Percentiles rank a stretch among this genome's conserved stretches.
phyloP scores from a whole-genome alignment of 2,888 invertebrate genomes.

The Dolichomitus sp. region DNA sequence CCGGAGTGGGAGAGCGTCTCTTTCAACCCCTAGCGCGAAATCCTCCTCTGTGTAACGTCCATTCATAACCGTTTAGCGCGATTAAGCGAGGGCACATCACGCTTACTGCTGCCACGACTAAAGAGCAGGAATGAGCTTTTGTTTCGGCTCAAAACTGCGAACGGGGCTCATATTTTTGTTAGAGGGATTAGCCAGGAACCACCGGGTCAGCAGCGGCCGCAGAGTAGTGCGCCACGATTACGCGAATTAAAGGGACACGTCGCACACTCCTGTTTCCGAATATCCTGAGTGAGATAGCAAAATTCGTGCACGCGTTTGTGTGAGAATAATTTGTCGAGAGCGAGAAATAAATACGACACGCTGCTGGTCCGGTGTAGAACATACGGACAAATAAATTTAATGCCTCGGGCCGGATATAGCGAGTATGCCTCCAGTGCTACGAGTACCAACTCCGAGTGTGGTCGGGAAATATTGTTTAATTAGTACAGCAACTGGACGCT shows the following conservation, averaged over 20 bases:
- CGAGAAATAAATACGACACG: conserved; percentile 63
- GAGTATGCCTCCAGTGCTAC: conserved; percentile 19
- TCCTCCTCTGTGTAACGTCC: conserved; percentile 43
- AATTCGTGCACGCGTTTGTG: conserved; percentile 30
- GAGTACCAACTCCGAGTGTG: conserved; percentile 51
- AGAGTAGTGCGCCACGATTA: conserved; percentile 59
- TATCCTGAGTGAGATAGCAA: conserved; percentile 39
- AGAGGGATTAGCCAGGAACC: conserved; percentile 75
- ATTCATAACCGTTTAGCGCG: conserved; percentile 79
- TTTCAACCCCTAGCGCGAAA: conserved; percentile 23
- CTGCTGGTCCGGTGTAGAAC: conserved; percentile 25
- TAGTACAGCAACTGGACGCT: conserved; percentile 16
- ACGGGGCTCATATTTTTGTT: conserved; percentile 76
- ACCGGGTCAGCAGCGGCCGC: conserved; percentile 3
- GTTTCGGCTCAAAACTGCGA: conserved; percentile 64
- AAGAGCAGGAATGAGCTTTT: conserved; percentile 74
- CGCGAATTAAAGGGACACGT: conserved; percentile 73
- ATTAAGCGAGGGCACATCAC: conserved; percentile 71
- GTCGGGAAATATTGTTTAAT: conserved; percentile 41
- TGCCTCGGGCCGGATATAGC: conserved; percentile 35
- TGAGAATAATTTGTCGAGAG: conserved; percentile 64
- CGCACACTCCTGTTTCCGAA: conserved; percentile 47
- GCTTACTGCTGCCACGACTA: conserved; percentile 68
- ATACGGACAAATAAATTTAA: conserved; percentile 64
- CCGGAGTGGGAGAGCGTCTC: conserved; percentile 7